Evolutionary conservation across 2,888 invertebrate species (phyloP), one percentile per base, ranked within the genome.

Genomic region (Plusia festucae): DNA sequence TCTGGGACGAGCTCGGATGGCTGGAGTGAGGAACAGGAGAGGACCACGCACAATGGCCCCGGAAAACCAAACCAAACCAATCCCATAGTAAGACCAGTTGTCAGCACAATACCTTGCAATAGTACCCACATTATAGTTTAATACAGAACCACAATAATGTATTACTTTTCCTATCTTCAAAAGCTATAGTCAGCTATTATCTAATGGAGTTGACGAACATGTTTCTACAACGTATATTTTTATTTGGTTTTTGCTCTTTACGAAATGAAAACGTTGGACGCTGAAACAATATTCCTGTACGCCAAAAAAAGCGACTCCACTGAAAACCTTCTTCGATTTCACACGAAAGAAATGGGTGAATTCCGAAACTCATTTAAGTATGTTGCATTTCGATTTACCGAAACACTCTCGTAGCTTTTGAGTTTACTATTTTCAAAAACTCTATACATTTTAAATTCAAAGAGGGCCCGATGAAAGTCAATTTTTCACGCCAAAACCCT

Each of bases 401-500:
- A 11, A 18, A 1, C 46, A 11, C 46, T 18, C 46, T 34, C 34
- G 34, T 11, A 49, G 18, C 11, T 49, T 49, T 49, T 8, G 11
- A 40, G n/a, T 40, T 40, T 13, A 49, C 18, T 46, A 16, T 18
- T 46, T 49, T 15, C 2, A 40, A 30, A 11, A 49, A 18, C 46
- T 20, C 46, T 18, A 20, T 18, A 58, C 16, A 46, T 72, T 65
- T 61, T 61, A 53, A 56, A 72, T 46, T 64, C 32, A 53, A 16
- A 67, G 49, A 51, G 18, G 59, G n/a, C 15, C 16, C 16, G 9
- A 59, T 52, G 59, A 44, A 60, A 70, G 56, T 54, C 61, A 78
- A 78, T 80, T 69, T 76, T 68, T 75, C 70, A 70, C 68, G 32
- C 62, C 52, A 65, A 78, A 79, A 74, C 68, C 69, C 69, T 13